Evolutionary conservation across 37 sponge, comb jelly and placozoan species (phyloP).

Genomic region (Chondrosia reniformis): DNA sequence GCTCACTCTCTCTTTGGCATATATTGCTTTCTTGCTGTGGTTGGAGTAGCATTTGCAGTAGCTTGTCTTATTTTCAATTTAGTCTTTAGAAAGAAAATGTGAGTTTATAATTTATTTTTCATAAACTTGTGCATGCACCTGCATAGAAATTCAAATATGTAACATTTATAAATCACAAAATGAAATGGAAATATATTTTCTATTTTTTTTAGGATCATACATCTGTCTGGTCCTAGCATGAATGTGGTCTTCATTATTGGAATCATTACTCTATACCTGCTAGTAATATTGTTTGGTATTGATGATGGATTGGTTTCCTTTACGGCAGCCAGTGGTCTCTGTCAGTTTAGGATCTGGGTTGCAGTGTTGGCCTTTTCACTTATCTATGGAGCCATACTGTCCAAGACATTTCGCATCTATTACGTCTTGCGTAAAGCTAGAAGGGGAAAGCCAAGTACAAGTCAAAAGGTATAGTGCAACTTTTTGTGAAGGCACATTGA

Average conservation of each 20-base stretch:
- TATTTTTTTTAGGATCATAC: conserved; percentile 36
- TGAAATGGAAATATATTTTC: not conserved
- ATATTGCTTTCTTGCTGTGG: conserved; percentile 30
- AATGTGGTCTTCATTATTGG: conserved; percentile 60
- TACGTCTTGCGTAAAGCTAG: too few relatives aligned
- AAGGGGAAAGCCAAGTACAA: too few relatives aligned
- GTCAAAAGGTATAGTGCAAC: too few relatives aligned
- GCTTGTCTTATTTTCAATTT: conserved; percentile 42
- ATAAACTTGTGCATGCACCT: too few relatives aligned
- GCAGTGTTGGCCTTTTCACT: conserved; percentile 51
- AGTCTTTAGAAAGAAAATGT: conserved; percentile 49
- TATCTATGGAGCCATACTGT: conserved; percentile 61
- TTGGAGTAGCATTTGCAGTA: conserved; percentile 52
- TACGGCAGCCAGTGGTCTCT: not conserved
- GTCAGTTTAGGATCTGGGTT: conserved; percentile 39
- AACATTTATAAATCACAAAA: too few relatives aligned
- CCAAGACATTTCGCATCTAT: conserved; percentile 59
- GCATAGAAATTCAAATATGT: too few relatives aligned
- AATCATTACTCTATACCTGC: conserved; percentile 44
- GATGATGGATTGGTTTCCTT: conserved; percentile 25
- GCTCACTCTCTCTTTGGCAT: conserved; percentile 27
- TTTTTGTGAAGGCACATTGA: too few relatives aligned
- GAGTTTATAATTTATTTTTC: not conserved
- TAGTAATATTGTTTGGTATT: conserved; percentile 60
- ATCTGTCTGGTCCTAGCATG: conserved; percentile 62